These are phyloP conservation scores for Geotrypetes seraphini DNA, from an alignment of 2,797 vertebrate species.

Conservation along the genomic window DNA sequence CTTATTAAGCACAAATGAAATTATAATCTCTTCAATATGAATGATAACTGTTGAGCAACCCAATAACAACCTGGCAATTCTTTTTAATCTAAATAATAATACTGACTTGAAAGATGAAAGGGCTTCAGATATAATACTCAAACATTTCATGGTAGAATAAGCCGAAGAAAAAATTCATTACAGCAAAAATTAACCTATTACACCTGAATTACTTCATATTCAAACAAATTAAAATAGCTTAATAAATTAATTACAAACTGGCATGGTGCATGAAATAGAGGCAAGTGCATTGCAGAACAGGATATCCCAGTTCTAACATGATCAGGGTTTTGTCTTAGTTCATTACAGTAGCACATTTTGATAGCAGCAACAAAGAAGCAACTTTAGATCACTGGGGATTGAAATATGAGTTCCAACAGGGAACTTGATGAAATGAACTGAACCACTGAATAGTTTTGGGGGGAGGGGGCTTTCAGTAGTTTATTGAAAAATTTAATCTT, in stretches of 20 bases:
- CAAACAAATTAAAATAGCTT: constrained; percentile 30
- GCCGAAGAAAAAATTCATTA: constrained; percentile 8
- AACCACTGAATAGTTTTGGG: too few species aligned
- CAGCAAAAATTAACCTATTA: constrained; percentile 8
- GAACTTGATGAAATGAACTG: too few species aligned
- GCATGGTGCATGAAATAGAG: neutral
- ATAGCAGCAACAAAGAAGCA: too few species aligned
- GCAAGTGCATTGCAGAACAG: constrained; percentile 5
- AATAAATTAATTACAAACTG: constrained; percentile 25
- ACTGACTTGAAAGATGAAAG: constrained; percentile 15
- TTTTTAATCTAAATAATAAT: constrained; percentile 13
- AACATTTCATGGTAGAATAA: constrained; percentile 13
- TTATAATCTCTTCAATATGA: constrained; percentile 25
- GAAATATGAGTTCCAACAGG: too few species aligned
- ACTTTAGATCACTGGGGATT: too few species aligned
- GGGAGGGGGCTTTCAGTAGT: too few species aligned
- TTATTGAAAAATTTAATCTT: too few species aligned
- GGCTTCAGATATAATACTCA: neutral
- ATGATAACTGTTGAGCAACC: constrained; percentile 23
- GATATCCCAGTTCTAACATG: neutral
- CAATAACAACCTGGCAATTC: constrained; percentile 7
- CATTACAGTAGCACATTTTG: too few species aligned
- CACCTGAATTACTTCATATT: constrained; percentile 9
- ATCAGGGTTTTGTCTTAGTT: too few species aligned
- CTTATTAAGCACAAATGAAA: constrained; percentile 29